These are phyloP conservation scores for Diadumene lineata DNA, from an alignment of 92 coral and sea anemone genomes.

Conservation along the genomic window DNA sequence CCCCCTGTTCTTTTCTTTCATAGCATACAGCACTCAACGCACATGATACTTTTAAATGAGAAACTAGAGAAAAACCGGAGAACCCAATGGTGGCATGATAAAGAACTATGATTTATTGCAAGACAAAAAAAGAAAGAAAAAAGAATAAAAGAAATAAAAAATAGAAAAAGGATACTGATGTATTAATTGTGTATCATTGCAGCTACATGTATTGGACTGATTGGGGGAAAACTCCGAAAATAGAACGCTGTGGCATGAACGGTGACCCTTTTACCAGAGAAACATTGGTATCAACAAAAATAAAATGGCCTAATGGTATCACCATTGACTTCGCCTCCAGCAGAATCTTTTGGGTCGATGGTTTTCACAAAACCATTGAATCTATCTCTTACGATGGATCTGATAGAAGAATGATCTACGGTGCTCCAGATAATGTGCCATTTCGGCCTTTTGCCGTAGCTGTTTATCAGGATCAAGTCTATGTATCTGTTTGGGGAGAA, in stretches of 20 bases:
- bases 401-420: conserved; percentile 48
- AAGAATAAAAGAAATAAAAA: no score
- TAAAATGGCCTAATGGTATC: conserved; percentile 83
- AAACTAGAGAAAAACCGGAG: no score
- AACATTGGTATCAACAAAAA: conserved; percentile 53
- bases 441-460: conserved; percentile 75
- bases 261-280: conserved; percentile 64
- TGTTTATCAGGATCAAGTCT: conserved; percentile 73
- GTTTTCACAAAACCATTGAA: conserved; percentile 76
- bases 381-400: conserved; percentile 75
- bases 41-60: no score
- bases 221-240: conserved; percentile 74
- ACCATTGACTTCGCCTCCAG: conserved; percentile 75
- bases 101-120: no score
- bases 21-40: no score
- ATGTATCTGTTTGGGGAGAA: conserved; percentile 74
- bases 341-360: conserved; percentile 89
- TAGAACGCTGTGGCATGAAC: conserved; percentile 90
- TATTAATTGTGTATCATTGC: neutral
- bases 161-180: no score
- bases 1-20: no score
- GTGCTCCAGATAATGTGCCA: conserved; percentile 30
- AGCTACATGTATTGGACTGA: conserved; percentile 95
- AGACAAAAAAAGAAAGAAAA: no score
- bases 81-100: no score